Base-by-base conservation (phyloP, 1,140 invertebrate genomes). In the Heliconius congener region DNA sequence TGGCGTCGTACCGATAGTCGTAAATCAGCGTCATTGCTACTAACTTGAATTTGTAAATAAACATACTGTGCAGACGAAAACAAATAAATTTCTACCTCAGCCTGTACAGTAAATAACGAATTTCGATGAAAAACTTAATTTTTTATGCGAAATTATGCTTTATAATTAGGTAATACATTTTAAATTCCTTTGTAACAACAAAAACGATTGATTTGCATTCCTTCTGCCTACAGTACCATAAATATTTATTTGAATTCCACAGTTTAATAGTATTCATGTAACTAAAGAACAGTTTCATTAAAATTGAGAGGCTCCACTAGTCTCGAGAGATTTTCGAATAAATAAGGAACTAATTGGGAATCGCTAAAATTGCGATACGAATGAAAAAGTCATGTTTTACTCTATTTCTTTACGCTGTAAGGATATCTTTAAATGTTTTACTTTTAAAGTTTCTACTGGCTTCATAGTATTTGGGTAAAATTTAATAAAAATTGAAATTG, bases 261-360 rank as follows among this genome's bases (percentile, higher is more conserved):
- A 82, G 82, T 76, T 84, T 81, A 81, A 84, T 81, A 57, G 73
- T 82, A 84, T 85, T 82, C 83, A 82, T 86, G 83, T 83, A 85
- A 83, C 82, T 87, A 86, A 86, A 89, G 84, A 86, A 87, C 77
- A 83, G 86, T 83, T 85, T 85, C 80, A 90, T 86, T 88, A 87
- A 86, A 88, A 88, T 86, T 83, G 80, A 86, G 86, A 81, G 83
- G 81, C 74, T 82, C 81, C 76, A 84, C 84, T 87, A 77, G 78
- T 80, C 76, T 81, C 75, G 74, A 81, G 79, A 83, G 82, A 84
- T 85, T 81, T 88, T 86, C 77, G 82, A 82, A 85, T 84, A 84
- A 86, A 88, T 88, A 88, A 83, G 83, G 82, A 84, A 88, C 83
- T 88, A 87, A 88, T 88, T 88, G 84, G 87, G 82, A 81, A 78